These are phyloP conservation scores for Euphydryas editha DNA, from an alignment of 2,888 invertebrate genomes.

Conservation along the genomic window DNA sequence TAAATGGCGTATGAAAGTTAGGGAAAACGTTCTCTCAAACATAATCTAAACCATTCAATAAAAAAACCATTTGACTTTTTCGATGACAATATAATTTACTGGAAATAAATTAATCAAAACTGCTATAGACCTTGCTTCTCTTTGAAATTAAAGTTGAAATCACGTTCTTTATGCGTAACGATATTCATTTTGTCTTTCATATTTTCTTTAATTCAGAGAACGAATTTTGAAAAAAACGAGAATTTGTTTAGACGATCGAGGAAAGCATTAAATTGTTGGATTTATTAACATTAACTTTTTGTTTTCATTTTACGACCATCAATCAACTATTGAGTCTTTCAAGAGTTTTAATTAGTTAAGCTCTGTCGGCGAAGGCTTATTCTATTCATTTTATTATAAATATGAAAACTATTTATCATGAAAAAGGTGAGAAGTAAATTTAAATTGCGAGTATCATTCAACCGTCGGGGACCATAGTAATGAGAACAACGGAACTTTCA, in stretches of 20 bases:
- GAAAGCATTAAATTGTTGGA: slow-evolving; percentile 2
- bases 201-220: slow-evolving; percentile 17
- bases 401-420: slow-evolving; percentile 6
- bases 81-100: slow-evolving; percentile 42
- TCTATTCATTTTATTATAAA: slow-evolving; percentile 2
- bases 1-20: slow-evolving; percentile 61
- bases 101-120: slow-evolving; percentile 34
- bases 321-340: not conserved
- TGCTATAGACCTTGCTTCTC: slow-evolving; percentile 36
- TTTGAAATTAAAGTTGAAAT: slow-evolving; percentile 32
- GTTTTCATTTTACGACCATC: not conserved
- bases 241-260: not conserved
- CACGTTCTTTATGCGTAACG: slow-evolving; percentile 12
- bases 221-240: slow-evolving; percentile 2
- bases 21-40: slow-evolving; percentile 48
- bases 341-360: not conserved
- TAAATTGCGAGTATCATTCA: slow-evolving; percentile 44
- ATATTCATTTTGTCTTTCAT: slow-evolving; percentile 14
- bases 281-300: slow-evolving; percentile 5
- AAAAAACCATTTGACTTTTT: slow-evolving; percentile 44
- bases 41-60: slow-evolving; percentile 49
- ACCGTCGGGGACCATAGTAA: slow-evolving; percentile 34
- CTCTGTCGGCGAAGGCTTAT: not conserved
- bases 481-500: slow-evolving; percentile 47
- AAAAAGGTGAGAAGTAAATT: slow-evolving; percentile 33